Base-by-base conservation (phyloP, 1,140 invertebrate species). In the Heliothis subflexa region DNA sequence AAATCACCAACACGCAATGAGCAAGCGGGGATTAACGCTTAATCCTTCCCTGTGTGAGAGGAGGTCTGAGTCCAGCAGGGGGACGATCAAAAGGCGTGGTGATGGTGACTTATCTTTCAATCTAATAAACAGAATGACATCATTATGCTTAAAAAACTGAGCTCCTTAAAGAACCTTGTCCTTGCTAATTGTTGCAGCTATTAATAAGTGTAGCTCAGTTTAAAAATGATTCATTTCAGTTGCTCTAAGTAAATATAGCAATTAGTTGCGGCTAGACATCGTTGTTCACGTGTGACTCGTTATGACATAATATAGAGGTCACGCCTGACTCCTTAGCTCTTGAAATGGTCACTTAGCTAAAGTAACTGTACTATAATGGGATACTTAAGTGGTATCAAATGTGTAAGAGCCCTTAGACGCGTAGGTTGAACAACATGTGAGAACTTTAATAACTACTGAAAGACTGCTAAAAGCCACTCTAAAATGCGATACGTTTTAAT, bases 291-390 rank as follows among this genome's bases (percentile, higher is more conserved):
- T 59, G 55, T 59, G 16, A 14, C 9, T 7, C 10, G 40, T 55
- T 33, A 40, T 62, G 61, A 62, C 61, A 62, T 62, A 62, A 62
- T 45, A 45, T 62, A 16, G 33, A 62, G 61, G 61, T 62, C 61
- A 62, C 33, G 55, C 21, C 21, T 59, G 55, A 25, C 21, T 25
- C 55, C 12, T 59, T 28, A 25, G 21, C 55, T 57, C 16, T 10
- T 25, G 16, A 55, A 55, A 59, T 10, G 55, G 55, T 59, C 21
- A 59, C 21, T 59, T 21, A 25, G 12, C 12, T 14, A 13, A 59
- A 13, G 12, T 4, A 25, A 28, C 55, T 59, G 52, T 9, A 54
- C 13, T n/a, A 16, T 16, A 54, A 16, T 57, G 18, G 9, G 18
- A 18, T 57, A 18, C 54, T 55, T 55, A 57, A 57, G 10, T 57